Evolutionary conservation across 2,113 vertebrate species (phyloP).

Genomic region (Zingel zingel): DNA sequence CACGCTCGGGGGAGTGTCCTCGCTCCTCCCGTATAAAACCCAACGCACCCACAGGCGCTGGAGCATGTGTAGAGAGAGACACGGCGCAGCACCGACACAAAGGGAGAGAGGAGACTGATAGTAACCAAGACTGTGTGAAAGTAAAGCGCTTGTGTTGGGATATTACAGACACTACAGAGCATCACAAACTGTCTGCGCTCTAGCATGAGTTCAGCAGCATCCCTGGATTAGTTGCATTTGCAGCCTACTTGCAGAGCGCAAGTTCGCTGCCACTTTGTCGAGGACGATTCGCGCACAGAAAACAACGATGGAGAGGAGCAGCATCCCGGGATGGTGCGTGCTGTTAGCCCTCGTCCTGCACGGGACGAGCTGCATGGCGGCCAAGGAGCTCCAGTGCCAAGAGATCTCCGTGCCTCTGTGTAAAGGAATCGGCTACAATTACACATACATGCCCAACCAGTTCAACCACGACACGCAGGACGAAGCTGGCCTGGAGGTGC

Average conservation of each 20-base stretch:
- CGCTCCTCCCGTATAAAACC: constrained; percentile 84
- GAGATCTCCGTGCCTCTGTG: constrained; percentile 95
- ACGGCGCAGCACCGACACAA: constrained; percentile 19
- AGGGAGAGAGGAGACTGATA: constrained; percentile 15
- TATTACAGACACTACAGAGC: too few species aligned
- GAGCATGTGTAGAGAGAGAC: constrained; percentile 4
- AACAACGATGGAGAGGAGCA: constrained; percentile 62
- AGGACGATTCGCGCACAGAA: constrained; percentile 21
- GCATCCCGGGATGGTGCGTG: constrained; percentile 62
- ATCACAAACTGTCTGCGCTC: background rate
- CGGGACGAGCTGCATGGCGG: constrained; percentile 70
- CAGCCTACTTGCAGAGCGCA: constrained; percentile 64
- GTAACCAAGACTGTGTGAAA: background rate
- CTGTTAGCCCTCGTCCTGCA: constrained; percentile 60
- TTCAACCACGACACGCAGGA: constrained; percentile 95
- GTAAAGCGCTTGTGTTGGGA: constrained; percentile 23
- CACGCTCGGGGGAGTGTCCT: constrained; percentile 70
- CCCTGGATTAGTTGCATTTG: constrained; percentile 40
- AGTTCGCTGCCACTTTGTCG: constrained; percentile 60
- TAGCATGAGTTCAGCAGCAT: constrained; percentile 52
- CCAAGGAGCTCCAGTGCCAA: constrained; percentile 92
- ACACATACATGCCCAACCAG: constrained; percentile 94
- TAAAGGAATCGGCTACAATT: constrained; percentile 93
- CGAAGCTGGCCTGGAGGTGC: constrained; percentile 93
- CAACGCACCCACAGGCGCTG: constrained; percentile 63